Evolutionary conservation across 2,797 vertebrate species (phyloP).

Genomic region (Molossus molossus): DNA sequence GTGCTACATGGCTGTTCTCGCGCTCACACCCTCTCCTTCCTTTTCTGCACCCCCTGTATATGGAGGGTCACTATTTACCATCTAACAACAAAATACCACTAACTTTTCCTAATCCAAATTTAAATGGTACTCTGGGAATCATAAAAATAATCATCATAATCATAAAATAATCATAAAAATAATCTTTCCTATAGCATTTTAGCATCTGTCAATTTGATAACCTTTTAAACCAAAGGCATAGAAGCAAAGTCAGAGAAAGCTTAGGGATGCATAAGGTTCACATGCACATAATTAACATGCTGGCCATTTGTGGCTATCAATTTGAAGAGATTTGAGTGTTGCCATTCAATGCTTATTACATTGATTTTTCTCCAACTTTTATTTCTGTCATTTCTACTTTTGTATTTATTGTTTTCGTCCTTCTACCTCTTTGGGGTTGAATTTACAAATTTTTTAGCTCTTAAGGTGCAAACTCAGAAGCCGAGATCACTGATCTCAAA

Average conservation of each 20-base stretch:
- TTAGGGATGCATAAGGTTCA: conserved; percentile 59
- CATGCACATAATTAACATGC: conserved; percentile 21
- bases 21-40: not conserved
- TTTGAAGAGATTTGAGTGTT: not conserved
- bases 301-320: conserved; percentile 39
- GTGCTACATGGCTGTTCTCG: not conserved
- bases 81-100: not conserved
- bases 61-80: conserved; percentile 23
- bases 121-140: conserved; percentile 48
- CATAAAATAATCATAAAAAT: conserved; percentile 25
- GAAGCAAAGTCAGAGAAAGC: conserved; percentile 60
- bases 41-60: not conserved
- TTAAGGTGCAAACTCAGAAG: not conserved
- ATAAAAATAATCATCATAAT: not conserved
- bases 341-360: conserved; percentile 55
- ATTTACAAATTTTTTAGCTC: not conserved
- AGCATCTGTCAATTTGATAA: conserved; percentile 54
- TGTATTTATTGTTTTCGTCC: not conserved
- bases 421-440: not conserved
- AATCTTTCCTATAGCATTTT: conserved; percentile 66
- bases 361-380: not conserved
- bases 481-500: not conserved
- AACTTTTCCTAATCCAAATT: conserved; percentile 53
- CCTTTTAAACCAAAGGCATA: conserved; percentile 74
- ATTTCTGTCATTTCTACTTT: not conserved